Evolutionary conservation across 2,888 invertebrate genomes (phyloP), one percentile per base, ranked within the genome.

Genomic region (Pachydiplax longipennis): DNA sequence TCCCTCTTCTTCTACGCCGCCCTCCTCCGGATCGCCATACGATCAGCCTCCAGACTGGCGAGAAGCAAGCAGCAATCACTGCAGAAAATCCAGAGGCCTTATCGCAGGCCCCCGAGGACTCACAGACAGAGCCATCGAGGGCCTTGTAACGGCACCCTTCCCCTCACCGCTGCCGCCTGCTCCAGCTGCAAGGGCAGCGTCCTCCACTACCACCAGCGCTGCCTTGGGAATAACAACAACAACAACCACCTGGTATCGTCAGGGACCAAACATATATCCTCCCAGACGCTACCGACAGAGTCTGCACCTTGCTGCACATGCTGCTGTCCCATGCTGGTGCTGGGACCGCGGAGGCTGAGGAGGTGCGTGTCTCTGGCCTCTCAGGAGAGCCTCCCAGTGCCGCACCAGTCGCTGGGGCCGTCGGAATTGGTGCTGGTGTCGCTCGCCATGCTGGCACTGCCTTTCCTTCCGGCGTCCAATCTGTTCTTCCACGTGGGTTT

Each of bases 401-500:
- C 87, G 2, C 37, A 58, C 22, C 37, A 87, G 58, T 58, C 87
- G 2, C 61, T 87, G 87, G 87, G 87, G 15, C 40, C 87, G 37
- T 61, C 87, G 10, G 87, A 87, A 40, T 37, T 83, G 13, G 65
- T 82, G 15, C 96, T 97, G 90, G 92, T 95, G 90, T 94, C 95
- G 58, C 92, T 96, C 91, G 95, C 95, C 90, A 96, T 99, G 93
- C 95, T 99, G 93, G 96, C 97, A 92, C 95, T 99, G 92, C 99
- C 99, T 91, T 99, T 99, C 95, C 95, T 99, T 93, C 99, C 99
- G 92, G 99, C 99, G 92, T 97, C 98, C 93, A 99, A 99, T 95
- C 95, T 99, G 93, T 97, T 99, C 94, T 99, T 99, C 95, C 99
- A 99, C 94, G 99, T 99, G 91, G 99, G 99, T 90, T 99, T 99